Conservation (phyloP, 1,140 invertebrate genomes). For the Sarcophaga bullata region DNA sequence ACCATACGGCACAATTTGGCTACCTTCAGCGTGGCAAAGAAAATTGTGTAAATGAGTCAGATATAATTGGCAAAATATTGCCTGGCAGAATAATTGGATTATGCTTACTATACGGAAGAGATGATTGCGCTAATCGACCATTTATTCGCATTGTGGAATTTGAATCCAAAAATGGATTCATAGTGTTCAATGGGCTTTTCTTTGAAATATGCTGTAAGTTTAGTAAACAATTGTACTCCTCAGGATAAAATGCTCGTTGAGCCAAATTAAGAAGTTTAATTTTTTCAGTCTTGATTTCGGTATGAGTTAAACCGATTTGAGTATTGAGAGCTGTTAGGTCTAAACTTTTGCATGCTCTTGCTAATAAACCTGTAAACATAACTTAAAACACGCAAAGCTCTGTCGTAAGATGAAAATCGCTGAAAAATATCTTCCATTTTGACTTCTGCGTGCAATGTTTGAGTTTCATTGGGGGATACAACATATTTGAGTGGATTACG, state of each 20-base stretch:
- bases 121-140: too few relatives aligned
- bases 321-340: neutral
- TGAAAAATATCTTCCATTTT: neutral
- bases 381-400: neutral
- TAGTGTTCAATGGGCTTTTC: neutral
- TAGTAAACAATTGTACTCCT: neutral
- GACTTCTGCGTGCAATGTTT: neutral
- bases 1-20: neutral
- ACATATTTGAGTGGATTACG: neutral
- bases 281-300: neutral
- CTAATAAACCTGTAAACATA: neutral
- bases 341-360: neutral
- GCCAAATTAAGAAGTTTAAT: neutral
- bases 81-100: too few relatives aligned
- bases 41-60: constrained; percentile 1
- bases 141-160: too few relatives aligned
- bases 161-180: constrained; percentile 11
- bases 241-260: neutral
- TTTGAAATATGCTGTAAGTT: neutral
- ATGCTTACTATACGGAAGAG: too few relatives aligned
- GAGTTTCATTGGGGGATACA: neutral
- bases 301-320: neutral
- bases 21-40: neutral
- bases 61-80: constrained; percentile 10
- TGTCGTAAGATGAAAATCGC: neutral